These are phyloP conservation scores for Cheilosia pagana DNA, from an alignment of 2,888 invertebrate genomes.

Conservation along the genomic window DNA sequence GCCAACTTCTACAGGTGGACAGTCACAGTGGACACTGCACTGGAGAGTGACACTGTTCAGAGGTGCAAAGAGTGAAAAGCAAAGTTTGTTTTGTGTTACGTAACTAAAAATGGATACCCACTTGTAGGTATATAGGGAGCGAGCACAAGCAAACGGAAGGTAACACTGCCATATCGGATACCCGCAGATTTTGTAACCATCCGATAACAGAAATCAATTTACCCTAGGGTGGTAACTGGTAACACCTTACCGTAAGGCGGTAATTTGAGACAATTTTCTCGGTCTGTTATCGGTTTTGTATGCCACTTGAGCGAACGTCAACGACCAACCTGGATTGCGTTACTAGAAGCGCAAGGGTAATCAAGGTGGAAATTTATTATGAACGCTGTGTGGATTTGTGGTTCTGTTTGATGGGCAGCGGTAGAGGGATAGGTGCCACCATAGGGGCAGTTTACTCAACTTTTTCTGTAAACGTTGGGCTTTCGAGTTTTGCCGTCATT, in stretches of 20 bases:
- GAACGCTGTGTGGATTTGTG: not conserved
- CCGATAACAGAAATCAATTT: conserved; percentile 46
- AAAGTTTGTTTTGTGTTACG: not conserved
- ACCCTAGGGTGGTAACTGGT: conserved; percentile 28
- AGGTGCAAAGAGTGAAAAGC: not conserved
- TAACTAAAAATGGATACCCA: conserved; percentile 27
- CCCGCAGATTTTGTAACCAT: conserved; percentile 35
- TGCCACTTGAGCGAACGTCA: conserved; percentile 15
- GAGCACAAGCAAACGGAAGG: conserved; percentile 10
- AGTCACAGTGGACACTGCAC: no score
- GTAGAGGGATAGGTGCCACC: not conserved
- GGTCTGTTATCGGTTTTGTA: conserved; percentile 16
- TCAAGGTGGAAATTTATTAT: conserved; percentile 1
- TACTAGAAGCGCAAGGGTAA: conserved; percentile 20
- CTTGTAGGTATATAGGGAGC: conserved; percentile 11
- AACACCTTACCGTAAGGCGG: not conserved
- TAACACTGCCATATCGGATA: conserved; percentile 23
- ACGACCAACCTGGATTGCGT: conserved; percentile 12
- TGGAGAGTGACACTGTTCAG: no score
- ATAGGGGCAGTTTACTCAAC: no score
- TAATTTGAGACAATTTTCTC: conserved; percentile 31
- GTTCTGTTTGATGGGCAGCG: not conserved
- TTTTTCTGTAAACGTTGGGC: no score
- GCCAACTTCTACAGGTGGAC: no score
- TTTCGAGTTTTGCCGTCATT: no score